A percentile compares a stretch with the other conserved stretches of the same genome.
Conservation (phyloP, 2,888 invertebrate species). For the Ormyrus rosae region DNA sequence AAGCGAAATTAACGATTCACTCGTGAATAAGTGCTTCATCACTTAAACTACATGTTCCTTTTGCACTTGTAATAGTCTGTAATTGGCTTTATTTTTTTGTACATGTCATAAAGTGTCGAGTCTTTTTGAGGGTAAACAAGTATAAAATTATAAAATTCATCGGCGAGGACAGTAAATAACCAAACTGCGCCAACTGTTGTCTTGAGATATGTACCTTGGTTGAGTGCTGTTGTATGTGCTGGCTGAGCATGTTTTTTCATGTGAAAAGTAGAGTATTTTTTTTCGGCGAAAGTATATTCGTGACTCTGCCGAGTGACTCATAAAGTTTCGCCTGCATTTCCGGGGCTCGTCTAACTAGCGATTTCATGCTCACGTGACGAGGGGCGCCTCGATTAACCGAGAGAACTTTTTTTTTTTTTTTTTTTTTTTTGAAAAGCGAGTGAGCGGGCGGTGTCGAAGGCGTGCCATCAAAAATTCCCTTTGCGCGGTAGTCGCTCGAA, state of each 20-base stretch:
- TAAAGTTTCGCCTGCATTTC: conserved; percentile 44
- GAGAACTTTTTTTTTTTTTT: too few relatives aligned
- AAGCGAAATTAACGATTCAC: too few relatives aligned
- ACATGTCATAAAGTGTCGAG: too few relatives aligned
- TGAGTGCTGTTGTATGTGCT: conserved; percentile 76
- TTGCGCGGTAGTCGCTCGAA: conserved; percentile 1
- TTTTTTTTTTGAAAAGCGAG: too few relatives aligned
- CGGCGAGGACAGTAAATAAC: conserved; percentile 8
- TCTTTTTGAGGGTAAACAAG: too few relatives aligned
- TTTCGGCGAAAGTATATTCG: conserved; percentile 51
- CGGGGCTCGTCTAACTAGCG: conserved; percentile 9
- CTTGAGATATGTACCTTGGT: conserved; percentile 73
- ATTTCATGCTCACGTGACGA: conserved; percentile 27
- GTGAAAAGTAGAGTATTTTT: conserved; percentile 31
- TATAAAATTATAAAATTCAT: neutral
- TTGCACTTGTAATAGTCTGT: too few relatives aligned
- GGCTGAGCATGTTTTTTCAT: conserved; percentile 71
- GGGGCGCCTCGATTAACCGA: neutral
- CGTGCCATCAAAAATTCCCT: neutral
- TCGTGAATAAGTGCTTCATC: too few relatives aligned
- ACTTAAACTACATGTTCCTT: too few relatives aligned
- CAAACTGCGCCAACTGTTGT: conserved; percentile 47
- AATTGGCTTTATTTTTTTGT: too few relatives aligned
- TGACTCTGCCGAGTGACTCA: conserved; percentile 48
- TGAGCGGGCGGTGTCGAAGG: neutral